phyloP scores from a whole-genome alignment of 2,113 vertebrate species.

The Mastomys natalensis region DNA sequence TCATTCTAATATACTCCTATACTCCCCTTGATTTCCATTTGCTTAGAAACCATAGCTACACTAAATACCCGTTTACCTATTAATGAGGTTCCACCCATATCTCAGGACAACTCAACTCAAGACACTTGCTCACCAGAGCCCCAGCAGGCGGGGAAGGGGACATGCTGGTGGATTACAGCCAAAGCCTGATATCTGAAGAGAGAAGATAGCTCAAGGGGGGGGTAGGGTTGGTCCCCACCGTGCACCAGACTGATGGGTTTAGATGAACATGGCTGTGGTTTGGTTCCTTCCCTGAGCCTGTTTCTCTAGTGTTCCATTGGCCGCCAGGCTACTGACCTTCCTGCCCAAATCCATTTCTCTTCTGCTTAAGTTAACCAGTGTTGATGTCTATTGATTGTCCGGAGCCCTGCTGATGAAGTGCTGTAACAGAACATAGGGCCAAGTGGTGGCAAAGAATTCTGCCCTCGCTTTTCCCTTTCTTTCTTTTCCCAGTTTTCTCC shows the following conservation, averaged over 20 bases:
- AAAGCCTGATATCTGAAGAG: not conserved
- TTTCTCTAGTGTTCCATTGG: not conserved
- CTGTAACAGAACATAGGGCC: not conserved
- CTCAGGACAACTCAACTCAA: not conserved
- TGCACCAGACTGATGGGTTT: accelerated
- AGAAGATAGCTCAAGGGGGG: too few species aligned
- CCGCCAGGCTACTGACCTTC: not conserved
- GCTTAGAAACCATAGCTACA: not conserved
- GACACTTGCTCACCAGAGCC: not conserved
- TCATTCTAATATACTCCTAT: not conserved
- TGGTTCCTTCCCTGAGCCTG: not conserved
- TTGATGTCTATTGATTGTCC: not conserved
- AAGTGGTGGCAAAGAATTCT: not conserved
- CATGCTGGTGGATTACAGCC: not conserved
- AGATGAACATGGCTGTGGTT: not conserved
- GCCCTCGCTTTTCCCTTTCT: not conserved
- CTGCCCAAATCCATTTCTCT: not conserved
- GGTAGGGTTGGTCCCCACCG: not conserved
- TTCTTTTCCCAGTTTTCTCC: not conserved
- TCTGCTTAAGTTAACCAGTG: not conserved
- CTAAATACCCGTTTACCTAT: not conserved
- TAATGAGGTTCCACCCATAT: not conserved
- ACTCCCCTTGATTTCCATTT: not conserved
- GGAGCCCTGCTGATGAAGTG: not conserved
- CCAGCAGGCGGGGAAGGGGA: not conserved